Base-by-base conservation (phyloP, 2,113 vertebrate genomes). In the Atrichornis clamosus region DNA sequence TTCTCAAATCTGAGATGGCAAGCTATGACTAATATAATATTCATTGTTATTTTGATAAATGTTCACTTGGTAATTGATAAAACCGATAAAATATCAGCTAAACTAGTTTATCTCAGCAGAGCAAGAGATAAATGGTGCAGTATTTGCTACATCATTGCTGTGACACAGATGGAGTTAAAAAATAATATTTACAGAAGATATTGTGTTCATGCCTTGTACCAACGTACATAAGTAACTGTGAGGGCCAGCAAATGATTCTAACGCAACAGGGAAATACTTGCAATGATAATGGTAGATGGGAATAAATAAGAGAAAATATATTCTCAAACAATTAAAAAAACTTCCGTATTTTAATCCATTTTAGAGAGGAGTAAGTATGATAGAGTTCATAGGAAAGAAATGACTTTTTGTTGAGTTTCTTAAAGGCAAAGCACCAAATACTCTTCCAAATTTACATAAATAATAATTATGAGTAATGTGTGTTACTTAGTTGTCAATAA, bases 11-110 rank as follows among this genome's bases (percentile, higher is more conserved):
- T 84, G 50, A 67, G 72, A 64, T 72, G n/a, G 28, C 65, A 90
- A 87, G 63, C 55, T 89, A 72, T 89, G 80, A 90, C 47, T 91
- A 96, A 88, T 84, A 44, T 60, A 91, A 94, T 73, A 86, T 89
- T 92, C 67, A 88, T 93, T 79, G 60, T 91, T 93, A 93, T 96
- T 94, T 91, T 95, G 75, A 96, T 79, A 95, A 94, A 94, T 83
- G 84, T 74, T 79, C 30, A 30, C 18, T 84, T 50, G 62, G 68
- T 95, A 97, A 95, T 85, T 84, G 78, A 90, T 90, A 79, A 94
- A 95, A 90, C 56, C 81, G 78, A 90, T 90, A 79, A 94, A 95
- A 90, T 59, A 91, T 56, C 72, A 76, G 32, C 46, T 84, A 88
- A 92, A 72, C 19, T 62, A 77, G 53, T 87, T 95, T 73, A 87